phyloP scores from a whole-genome alignment of 2,888 invertebrate species.

The Drosophila paranaensis region DNA sequence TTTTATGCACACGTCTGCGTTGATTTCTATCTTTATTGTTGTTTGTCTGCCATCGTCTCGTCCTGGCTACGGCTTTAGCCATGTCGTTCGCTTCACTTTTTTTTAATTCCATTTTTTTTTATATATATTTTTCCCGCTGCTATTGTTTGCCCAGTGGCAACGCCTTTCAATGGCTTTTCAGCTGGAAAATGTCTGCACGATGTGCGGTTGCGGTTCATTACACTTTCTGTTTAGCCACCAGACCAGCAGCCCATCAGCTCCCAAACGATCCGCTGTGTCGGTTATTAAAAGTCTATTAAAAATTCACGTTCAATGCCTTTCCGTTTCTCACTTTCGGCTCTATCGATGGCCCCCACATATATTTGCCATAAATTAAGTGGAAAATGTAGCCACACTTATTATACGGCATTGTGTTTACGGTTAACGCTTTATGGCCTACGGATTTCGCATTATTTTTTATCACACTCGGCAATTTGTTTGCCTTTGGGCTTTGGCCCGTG shows the following conservation, averaged over 20 bases:
- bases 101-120: slow-evolving; percentile 22
- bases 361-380: slow-evolving; percentile 75
- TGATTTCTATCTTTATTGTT: slow-evolving; percentile 79
- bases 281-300: slow-evolving; percentile 78
- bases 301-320: slow-evolving; percentile 64
- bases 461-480: slow-evolving; percentile 68
- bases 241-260: not conserved
- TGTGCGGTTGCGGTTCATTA: slow-evolving; percentile 78
- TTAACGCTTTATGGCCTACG: slow-evolving; percentile 38
- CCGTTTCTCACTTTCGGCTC: slow-evolving; percentile 5
- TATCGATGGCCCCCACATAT: slow-evolving; percentile 31
- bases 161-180: slow-evolving; percentile 75
- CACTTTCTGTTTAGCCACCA: slow-evolving; percentile 74
- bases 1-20: slow-evolving; percentile 79
- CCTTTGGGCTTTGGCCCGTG: slow-evolving; percentile 54
- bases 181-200: slow-evolving; percentile 78
- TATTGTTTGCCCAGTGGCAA: slow-evolving; percentile 75
- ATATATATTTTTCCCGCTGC: slow-evolving; percentile 27
- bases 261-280: slow-evolving; percentile 28
- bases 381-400: slow-evolving; percentile 69
- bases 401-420: slow-evolving; percentile 56
- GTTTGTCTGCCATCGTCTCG: slow-evolving; percentile 66
- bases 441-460: slow-evolving; percentile 57
- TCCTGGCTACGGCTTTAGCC: slow-evolving; percentile 23
- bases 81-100: slow-evolving; percentile 16